Percentiles rank a stretch among this genome's conserved stretches.
These are phyloP conservation scores for Frankliniella fusca DNA, from an alignment of 2,888 invertebrate genomes.

Conservation along the genomic window DNA sequence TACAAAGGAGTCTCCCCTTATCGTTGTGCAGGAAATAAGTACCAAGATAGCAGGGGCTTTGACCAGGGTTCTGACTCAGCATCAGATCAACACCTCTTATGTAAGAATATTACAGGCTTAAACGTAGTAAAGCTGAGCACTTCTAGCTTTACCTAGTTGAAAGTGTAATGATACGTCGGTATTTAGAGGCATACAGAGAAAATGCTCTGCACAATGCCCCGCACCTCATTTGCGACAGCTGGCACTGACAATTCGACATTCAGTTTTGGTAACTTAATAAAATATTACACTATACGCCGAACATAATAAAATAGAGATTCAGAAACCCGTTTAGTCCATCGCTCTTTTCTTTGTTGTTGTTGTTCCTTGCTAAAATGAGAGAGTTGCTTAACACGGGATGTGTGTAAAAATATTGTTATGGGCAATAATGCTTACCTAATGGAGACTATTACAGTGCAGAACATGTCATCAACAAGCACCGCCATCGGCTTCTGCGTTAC, in stretches of 20 bases:
- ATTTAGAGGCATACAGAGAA: constrained; percentile 17
- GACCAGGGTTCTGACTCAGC: constrained; percentile 16
- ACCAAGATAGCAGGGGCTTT: constrained; percentile 24
- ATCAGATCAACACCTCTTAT: constrained; percentile 20
- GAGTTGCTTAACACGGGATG: too few relatives aligned
- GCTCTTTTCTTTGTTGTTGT: too few relatives aligned
- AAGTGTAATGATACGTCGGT: not conserved
- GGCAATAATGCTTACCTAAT: too few relatives aligned
- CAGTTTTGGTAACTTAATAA: too few relatives aligned
- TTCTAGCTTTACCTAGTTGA: constrained; percentile 11
- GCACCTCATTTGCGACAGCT: not conserved
- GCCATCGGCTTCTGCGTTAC: too few relatives aligned
- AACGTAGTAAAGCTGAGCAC: constrained; percentile 24
- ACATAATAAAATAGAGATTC: too few relatives aligned
- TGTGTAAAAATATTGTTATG: too few relatives aligned
- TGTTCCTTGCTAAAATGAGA: too few relatives aligned
- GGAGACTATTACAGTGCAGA: too few relatives aligned
- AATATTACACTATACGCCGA: too few relatives aligned
- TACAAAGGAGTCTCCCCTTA: constrained; percentile 1
- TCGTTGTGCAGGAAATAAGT: constrained; percentile 20
- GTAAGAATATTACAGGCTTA: constrained; percentile 21
- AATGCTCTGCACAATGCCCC: not conserved
- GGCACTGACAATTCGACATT: not conserved
- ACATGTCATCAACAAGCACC: too few relatives aligned
- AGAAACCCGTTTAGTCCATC: too few relatives aligned